Base-by-base conservation (phyloP, 2,797 vertebrate genomes). In the Cynopterus sphinx region DNA sequence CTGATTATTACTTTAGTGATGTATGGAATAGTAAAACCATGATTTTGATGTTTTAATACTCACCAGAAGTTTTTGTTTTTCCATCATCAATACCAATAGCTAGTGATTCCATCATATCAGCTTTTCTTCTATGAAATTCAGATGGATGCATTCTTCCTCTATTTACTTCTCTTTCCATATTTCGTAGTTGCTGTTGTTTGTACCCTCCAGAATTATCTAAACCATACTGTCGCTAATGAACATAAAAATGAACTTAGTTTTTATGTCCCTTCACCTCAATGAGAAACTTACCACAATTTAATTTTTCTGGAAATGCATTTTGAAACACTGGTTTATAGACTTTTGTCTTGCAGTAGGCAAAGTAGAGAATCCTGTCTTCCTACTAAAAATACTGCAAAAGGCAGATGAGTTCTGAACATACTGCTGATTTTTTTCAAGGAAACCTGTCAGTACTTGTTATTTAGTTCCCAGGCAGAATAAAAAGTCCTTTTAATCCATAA, bases 71-170 rank as follows among this genome's bases (percentile, higher is more conserved):
- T 98, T 98, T 99, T 90, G 99, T 99, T 96, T 91, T 99, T 88
- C 99, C 99, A 95, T 99, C 99, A 97, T 99, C 99, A 94, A 99
- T 43, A 74, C 99, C 99, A 51, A 98, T 98, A 95, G 99, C 99
- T 96, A 99, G 97, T 59, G 98, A 98, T 97, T 99, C 99, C 99
- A 99, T 99, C 98, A 99, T 98, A 81, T 99, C 99, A 3, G 98
- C 98, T 98, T 98, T 99, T 95, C 98, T 99, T 81, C 95, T 98
- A 95, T 99, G 99, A 98, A 99, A 99, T 73, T 99, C 99, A 85
- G 98, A 98, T 0, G 99, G 99, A 46, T 97, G 97, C 99, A 99
- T 98, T 78, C 98, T 98, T 95, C 99, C 99, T 33, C 98, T 98
- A 53, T 98, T 98, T 57, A 99, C 99, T 31, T 99, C 99, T 90